Percentiles rank a stretch among this genome's conserved stretches.
These are phyloP conservation scores for Seira musarum DNA, from an alignment of 2,888 invertebrate genomes.

Conservation along the genomic window DNA sequence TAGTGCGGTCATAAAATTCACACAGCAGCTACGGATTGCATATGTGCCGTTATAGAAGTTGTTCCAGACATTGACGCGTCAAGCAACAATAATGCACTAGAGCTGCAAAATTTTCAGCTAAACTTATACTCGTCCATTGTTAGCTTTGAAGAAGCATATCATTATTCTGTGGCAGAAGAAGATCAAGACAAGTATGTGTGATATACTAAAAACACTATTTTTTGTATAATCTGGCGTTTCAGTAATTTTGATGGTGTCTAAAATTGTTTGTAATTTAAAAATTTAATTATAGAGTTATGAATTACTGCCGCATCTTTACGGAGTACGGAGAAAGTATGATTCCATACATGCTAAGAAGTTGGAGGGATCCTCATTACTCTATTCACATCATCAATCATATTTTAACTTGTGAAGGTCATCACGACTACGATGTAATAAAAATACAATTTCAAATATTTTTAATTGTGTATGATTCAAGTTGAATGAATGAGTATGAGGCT, in stretches of 20 bases:
- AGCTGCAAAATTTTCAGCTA: slow-evolving; percentile 81
- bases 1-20: slow-evolving; percentile 77
- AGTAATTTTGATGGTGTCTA: not conserved
- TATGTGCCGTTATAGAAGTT: slow-evolving; percentile 88
- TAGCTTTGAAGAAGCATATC: slow-evolving; percentile 87
- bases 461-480: not conserved
- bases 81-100: slow-evolving; percentile 75
- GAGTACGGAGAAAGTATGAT: slow-evolving; percentile 94
- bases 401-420: slow-evolving; percentile 94
- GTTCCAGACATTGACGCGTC: slow-evolving; percentile 77
- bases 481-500: not conserved
- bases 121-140: slow-evolving; percentile 87
- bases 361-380: slow-evolving; percentile 81
- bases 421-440: slow-evolving; percentile 91
- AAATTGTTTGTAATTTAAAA: not conserved
- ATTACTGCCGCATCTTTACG: slow-evolving; percentile 95
- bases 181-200: slow-evolving; percentile 85
- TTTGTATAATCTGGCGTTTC: not conserved
- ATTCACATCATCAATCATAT: slow-evolving; percentile 90
- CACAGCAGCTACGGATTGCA: slow-evolving; percentile 91
- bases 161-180: slow-evolving; percentile 92
- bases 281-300: slow-evolving; percentile 78
- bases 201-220: not conserved
- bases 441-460: not conserved
- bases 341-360: slow-evolving; percentile 82